phyloP scores from a whole-genome alignment of 2,797 vertebrate species.

The Clarias platycephalus region DNA sequence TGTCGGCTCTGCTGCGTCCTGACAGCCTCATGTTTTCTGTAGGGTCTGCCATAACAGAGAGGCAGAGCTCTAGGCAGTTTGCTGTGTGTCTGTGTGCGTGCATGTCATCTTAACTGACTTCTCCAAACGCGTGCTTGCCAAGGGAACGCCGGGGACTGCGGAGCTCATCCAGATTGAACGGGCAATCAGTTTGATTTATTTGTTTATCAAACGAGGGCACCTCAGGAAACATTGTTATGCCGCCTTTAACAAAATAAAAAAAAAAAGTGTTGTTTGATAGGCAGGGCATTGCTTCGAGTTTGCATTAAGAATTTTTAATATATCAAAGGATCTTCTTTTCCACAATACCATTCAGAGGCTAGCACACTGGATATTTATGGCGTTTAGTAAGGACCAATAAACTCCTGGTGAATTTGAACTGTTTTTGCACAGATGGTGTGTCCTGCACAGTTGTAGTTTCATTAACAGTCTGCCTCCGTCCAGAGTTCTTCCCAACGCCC shows the following conservation, averaged over 20 bases:
- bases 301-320: background rate
- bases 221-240: slow-evolving; percentile 1
- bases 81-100: slow-evolving; percentile 1
- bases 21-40: slow-evolving; percentile 45
- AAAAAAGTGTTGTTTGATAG: slow-evolving; percentile 24
- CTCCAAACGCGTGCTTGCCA: slow-evolving; percentile 29
- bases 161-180: slow-evolving; percentile 30
- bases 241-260: slow-evolving; percentile 8
- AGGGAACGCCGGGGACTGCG: slow-evolving; percentile 16
- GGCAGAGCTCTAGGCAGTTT: slow-evolving; percentile 26
- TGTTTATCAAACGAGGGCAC: slow-evolving; percentile 39
- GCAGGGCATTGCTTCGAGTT: background rate
- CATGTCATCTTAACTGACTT: slow-evolving; percentile 48
- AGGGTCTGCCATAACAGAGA: slow-evolving; percentile 37
- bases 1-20: slow-evolving; percentile 30
- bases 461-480: slow-evolving; percentile 12
- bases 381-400: background rate
- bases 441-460: background rate
- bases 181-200: slow-evolving; percentile 55
- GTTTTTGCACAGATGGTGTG: background rate
- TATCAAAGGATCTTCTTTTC: background rate
- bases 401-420: background rate
- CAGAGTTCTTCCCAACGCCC: background rate
- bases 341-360: background rate
- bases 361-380: background rate